Conservation (phyloP, 1,140 invertebrate species). For the Diuraphis noxia region DNA sequence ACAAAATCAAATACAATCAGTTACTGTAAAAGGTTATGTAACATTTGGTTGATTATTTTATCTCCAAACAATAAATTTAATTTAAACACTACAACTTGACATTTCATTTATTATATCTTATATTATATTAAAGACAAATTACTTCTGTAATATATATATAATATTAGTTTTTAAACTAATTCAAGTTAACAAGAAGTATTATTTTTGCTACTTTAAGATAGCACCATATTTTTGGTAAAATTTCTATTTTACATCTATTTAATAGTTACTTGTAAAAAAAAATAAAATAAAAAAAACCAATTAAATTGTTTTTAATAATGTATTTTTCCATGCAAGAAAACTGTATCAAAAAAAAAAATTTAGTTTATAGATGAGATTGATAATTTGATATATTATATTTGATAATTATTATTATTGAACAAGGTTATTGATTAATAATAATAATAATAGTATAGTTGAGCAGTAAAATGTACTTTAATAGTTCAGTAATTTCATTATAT, state of each 20-base stretch:
- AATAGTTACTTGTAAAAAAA: background rate
- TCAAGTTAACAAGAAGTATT: constrained; percentile 1
- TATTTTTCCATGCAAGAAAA: background rate
- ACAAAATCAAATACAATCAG: background rate
- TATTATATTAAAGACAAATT: constrained; percentile 3
- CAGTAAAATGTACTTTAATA: background rate
- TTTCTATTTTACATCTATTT: background rate
- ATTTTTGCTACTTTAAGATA: constrained; percentile 37
- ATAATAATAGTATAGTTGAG: background rate
- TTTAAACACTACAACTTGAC: background rate
- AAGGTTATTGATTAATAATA: background rate
- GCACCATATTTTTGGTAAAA: constrained; percentile 46
- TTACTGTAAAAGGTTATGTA: background rate
- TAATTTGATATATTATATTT: background rate
- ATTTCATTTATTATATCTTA: background rate
- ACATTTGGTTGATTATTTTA: background rate
- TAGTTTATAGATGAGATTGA: background rate
- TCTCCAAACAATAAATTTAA: background rate
- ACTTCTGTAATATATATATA: background rate
- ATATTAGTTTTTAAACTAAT: background rate
- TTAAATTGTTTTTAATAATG: background rate
- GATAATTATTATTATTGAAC: background rate
- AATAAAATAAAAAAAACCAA: background rate
- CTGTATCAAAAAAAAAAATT: background rate
- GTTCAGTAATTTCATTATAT: background rate